Conservation (phyloP, 1,140 invertebrate genomes). For the Neodiprion pinetum region DNA sequence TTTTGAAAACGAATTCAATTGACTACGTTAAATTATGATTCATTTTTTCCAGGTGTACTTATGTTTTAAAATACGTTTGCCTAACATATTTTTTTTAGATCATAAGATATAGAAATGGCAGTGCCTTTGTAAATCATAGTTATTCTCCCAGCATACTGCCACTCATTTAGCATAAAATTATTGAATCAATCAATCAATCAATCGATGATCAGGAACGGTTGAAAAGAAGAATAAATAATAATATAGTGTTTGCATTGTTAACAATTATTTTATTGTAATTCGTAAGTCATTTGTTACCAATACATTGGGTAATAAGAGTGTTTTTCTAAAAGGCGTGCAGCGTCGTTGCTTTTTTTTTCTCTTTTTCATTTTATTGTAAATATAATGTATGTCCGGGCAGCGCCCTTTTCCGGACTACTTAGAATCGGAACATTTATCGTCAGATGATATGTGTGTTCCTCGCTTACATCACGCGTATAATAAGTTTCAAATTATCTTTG, state of each 20-base stretch:
- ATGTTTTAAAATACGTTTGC: background rate
- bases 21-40: background rate
- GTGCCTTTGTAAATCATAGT: conserved; percentile 2
- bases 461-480: background rate
- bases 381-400: background rate
- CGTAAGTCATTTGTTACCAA: conserved; percentile 4
- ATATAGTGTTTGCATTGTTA: background rate
- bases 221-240: conserved; percentile 12
- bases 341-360: background rate
- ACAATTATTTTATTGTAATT: conserved; percentile 11
- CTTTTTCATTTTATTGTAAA: background rate
- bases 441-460: background rate
- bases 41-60: background rate
- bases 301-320: background rate
- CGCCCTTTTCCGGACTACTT: background rate
- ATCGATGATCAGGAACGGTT: background rate
- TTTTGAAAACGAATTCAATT: background rate
- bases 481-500: background rate
- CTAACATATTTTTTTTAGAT: background rate
- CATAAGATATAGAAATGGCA: conserved; percentile 3
- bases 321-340: background rate
- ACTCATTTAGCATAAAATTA: background rate
- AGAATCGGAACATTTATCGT: background rate
- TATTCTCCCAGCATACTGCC: background rate
- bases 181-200: background rate